phyloP scores from a whole-genome alignment of 2,888 invertebrate species.

The Syrphus vitripennis region DNA sequence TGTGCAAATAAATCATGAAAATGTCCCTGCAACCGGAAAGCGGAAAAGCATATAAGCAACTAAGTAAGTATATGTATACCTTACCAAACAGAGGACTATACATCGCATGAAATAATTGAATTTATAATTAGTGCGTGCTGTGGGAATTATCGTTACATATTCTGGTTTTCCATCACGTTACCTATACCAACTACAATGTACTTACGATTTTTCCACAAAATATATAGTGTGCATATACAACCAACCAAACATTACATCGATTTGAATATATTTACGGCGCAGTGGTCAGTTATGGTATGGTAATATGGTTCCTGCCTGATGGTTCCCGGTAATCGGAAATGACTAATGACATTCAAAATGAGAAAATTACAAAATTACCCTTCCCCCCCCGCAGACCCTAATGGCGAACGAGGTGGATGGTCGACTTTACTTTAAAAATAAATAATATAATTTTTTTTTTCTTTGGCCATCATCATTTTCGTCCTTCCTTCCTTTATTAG shows the following conservation, averaged over 20 bases:
- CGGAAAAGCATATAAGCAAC: background rate
- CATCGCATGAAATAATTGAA: slow-evolving; percentile 65
- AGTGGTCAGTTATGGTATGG: background rate
- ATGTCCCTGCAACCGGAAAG: slow-evolving; percentile 58
- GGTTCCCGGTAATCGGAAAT: slow-evolving; percentile 46
- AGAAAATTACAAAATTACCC: slow-evolving; percentile 41
- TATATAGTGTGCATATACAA: background rate
- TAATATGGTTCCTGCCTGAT: slow-evolving; percentile 6
- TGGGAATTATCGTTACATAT: slow-evolving; percentile 43
- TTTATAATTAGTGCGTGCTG: slow-evolving; percentile 67
- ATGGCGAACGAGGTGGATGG: no score
- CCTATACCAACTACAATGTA: background rate
- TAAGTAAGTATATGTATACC: background rate
- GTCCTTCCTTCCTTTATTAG: background rate
- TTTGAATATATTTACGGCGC: slow-evolving; percentile 49
- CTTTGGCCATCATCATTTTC: background rate
- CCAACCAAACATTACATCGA: slow-evolving; percentile 16
- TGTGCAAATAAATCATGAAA: slow-evolving; percentile 64
- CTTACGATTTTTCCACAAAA: background rate
- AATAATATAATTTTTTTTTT: background rate
- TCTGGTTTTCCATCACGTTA: slow-evolving; percentile 11
- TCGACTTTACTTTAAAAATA: background rate
- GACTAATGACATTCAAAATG: slow-evolving; percentile 57
- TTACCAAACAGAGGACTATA: background rate
- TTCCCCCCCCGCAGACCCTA: background rate